Percentiles rank a stretch among this genome's conserved stretches.
Conservation (phyloP, 2,113 vertebrate species). For the Hemichromis elongatus region DNA sequence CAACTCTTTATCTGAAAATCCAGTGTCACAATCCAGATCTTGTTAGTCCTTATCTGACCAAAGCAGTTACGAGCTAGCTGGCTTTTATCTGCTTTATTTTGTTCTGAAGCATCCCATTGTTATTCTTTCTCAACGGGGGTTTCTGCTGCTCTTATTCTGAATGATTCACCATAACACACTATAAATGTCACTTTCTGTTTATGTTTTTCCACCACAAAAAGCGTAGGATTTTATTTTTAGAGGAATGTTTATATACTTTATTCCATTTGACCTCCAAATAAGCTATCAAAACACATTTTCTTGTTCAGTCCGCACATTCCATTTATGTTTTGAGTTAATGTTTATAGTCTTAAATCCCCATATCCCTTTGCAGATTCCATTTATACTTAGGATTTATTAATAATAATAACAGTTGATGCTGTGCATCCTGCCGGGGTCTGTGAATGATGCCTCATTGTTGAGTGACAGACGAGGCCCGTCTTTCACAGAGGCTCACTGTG, state of each 20-base stretch:
- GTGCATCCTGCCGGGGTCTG: conserved; percentile 21
- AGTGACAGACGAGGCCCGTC: conserved; percentile 36
- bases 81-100: conserved; percentile 7
- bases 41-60: conserved; percentile 8
- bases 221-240: conserved; percentile 1
- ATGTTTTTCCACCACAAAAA: neutral
- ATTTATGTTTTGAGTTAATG: conserved; percentile 14
- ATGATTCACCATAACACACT: neutral
- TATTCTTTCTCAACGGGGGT: neutral
- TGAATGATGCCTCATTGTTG: conserved; percentile 32
- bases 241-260: conserved; percentile 6
- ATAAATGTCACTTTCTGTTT: neutral
- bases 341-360: conserved; percentile 25
- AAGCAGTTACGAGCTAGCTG: neutral
- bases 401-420: conserved; percentile 53
- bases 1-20: conserved; percentile 4
- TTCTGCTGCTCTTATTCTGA: neutral
- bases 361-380: conserved; percentile 23
- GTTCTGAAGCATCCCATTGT: conserved; percentile 7
- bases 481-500: conserved; percentile 21
- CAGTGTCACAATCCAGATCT: conserved; percentile 14
- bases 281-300: conserved; percentile 26
- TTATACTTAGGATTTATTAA: conserved; percentile 18
- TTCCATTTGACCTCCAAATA: conserved; percentile 15
- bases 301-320: conserved; percentile 43